Evolutionary conservation across 2,888 invertebrate genomes (phyloP).

Genomic region (Empis livida): DNA sequence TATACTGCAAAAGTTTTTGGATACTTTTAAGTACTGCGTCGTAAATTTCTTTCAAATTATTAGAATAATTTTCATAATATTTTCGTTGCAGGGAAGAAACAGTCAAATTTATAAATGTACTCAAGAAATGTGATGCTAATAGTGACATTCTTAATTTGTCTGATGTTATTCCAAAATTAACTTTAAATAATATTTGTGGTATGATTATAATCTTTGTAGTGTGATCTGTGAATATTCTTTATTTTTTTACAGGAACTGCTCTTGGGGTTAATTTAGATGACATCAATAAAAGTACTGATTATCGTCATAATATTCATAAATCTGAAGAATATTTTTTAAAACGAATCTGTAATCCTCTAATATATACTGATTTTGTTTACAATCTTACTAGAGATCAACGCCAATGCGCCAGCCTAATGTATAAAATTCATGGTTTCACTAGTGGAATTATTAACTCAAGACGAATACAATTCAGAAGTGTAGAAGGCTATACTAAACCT

Average conservation of each 20-base stretch:
- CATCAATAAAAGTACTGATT: constrained; percentile 38
- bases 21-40: constrained; percentile 24
- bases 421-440: constrained; percentile 34
- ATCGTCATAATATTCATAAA: constrained; percentile 43
- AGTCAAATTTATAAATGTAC: constrained; percentile 23
- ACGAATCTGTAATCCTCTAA: constrained; percentile 42
- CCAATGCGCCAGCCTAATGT: constrained; percentile 34
- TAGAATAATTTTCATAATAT: too few species aligned
- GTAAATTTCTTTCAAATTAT: too few species aligned
- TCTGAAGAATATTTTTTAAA: constrained; percentile 33
- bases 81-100: constrained; percentile 36
- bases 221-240: too few species aligned
- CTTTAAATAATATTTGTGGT: constrained; percentile 58
- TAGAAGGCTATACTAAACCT: neutral
- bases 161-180: constrained; percentile 43
- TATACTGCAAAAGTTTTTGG: constrained; percentile 38
- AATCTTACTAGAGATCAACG: constrained; percentile 38
- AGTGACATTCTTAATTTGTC: constrained; percentile 35
- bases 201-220: neutral
- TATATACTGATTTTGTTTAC: constrained; percentile 43
- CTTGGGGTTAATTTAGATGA: constrained; percentile 52
- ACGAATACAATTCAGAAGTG: constrained; percentile 19
- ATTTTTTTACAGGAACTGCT: constrained; percentile 48
- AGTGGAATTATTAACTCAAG: constrained; percentile 35
- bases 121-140: constrained; percentile 19